Conservation (phyloP, 2,888 invertebrate genomes). For the Axea sp. region DNA sequence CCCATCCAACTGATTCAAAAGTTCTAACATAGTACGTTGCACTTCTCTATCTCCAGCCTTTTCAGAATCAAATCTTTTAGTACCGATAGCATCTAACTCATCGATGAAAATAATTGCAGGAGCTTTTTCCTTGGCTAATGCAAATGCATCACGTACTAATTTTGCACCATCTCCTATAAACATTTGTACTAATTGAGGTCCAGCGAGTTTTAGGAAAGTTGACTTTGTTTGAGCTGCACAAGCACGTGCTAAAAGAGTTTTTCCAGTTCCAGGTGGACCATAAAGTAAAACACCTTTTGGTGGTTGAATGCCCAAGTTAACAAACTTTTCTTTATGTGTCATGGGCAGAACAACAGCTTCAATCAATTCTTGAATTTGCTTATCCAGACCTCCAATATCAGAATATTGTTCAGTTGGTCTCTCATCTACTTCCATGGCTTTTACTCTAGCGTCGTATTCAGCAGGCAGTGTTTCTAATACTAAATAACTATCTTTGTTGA, state of each 20-base stretch:
- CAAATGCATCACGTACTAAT: conserved; percentile 98
- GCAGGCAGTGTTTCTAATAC: conserved; percentile 95
- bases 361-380: conserved; percentile 97
- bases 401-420: conserved; percentile 99
- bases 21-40: conserved; percentile 99
- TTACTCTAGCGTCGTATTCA: conserved; percentile 95
- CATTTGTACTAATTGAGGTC: conserved; percentile 99
- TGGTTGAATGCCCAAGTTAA: conserved; percentile 98
- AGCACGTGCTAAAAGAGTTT: conserved; percentile 97
- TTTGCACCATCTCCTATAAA: conserved; percentile 99
- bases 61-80: conserved; percentile 97
- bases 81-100: conserved; percentile 98
- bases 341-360: conserved; percentile 99
- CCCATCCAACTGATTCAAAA: conserved; percentile 98
- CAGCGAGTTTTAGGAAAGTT: conserved; percentile 98
- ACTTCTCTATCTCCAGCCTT: conserved; percentile 99
- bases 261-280: conserved; percentile 96
- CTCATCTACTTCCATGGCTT: conserved; percentile 99
- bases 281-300: conserved; percentile 97
- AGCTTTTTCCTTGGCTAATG: conserved; percentile 98
- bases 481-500: conserved; percentile 97
- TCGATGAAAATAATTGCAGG: conserved; percentile 99
- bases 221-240: conserved; percentile 99
- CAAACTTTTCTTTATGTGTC: conserved; percentile 99
- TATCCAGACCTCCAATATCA: conserved; percentile 99